phyloP scores from a whole-genome alignment of 2,113 vertebrate genomes.

The Nematolebias whitei region DNA sequence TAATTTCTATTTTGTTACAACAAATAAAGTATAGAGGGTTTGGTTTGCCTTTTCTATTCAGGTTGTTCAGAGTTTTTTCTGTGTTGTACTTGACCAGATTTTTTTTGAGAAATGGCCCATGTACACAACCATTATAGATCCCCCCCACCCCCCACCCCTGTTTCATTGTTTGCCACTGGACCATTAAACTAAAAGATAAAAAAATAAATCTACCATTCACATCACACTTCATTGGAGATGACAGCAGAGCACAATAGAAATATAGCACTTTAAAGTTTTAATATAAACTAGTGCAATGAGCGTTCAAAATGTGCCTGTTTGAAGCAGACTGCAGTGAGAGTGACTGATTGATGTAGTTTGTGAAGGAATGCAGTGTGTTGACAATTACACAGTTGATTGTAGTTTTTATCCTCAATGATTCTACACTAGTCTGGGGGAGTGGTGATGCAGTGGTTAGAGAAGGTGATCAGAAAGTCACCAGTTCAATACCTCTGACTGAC shows the following conservation, averaged over 20 bases:
- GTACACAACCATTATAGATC: conserved; percentile 5
- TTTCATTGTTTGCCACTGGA: conserved; percentile 23
- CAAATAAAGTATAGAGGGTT: neutral
- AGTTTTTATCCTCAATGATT: neutral
- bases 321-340: conserved; percentile 8
- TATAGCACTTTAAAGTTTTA: neutral
- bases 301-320: conserved; percentile 2
- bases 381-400: conserved; percentile 14
- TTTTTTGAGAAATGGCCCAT: conserved; percentile 4
- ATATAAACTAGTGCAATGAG: conserved; percentile 7
- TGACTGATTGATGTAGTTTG: conserved; percentile 3
- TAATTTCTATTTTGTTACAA: too few relatives aligned
- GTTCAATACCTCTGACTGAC: too few relatives aligned
- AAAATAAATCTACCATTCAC: neutral
- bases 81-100: conserved; percentile 1
- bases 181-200: conserved; percentile 4
- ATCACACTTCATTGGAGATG: conserved; percentile 1
- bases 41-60: neutral
- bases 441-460: too few relatives aligned
- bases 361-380: conserved; percentile 2
- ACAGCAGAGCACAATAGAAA: neutral
- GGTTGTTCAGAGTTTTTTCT: neutral
- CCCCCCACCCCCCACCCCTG: too few relatives aligned
- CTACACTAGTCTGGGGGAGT: neutral
- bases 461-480: too few relatives aligned